A percentile compares a stretch with the other conserved stretches of the same genome.
These are phyloP conservation scores for Syngnathus acus DNA, from an alignment of 2,797 vertebrate species.

Conservation along the genomic window DNA sequence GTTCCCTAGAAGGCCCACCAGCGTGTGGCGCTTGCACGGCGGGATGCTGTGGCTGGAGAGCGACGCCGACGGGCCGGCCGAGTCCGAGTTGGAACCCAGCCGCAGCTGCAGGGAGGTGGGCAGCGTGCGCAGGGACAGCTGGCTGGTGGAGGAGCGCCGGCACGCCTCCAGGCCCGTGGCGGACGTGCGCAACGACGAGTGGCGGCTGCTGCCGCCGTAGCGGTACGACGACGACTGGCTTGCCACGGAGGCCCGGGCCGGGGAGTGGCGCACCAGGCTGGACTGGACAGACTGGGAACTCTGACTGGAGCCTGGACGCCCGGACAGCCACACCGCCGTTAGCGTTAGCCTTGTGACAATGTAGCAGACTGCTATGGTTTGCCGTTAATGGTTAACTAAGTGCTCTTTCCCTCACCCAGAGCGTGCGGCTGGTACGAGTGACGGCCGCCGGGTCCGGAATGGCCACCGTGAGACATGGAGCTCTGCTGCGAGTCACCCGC, in stretches of 20 bases:
- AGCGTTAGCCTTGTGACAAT: not conserved
- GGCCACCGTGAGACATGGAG: conserved; percentile 76
- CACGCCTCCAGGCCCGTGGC: conserved; percentile 88
- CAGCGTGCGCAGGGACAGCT: conserved; percentile 89
- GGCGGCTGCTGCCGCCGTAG: conserved; percentile 91
- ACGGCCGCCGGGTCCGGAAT: conserved; percentile 72
- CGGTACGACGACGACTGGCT: conserved; percentile 95
- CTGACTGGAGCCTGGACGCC: conserved; percentile 70
- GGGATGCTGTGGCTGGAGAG: conserved; percentile 96
- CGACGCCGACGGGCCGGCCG: conserved; percentile 81
- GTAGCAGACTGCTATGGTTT: not conserved
- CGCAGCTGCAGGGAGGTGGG: conserved; percentile 93
- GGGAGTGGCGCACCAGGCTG: conserved; percentile 87
- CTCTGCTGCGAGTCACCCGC: conserved; percentile 80
- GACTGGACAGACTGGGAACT: conserved; percentile 93
- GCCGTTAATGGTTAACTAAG: not conserved
- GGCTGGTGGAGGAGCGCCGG: conserved; percentile 92
- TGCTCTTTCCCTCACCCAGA: conserved; percentile 69
- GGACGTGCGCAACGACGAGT: conserved; percentile 91
- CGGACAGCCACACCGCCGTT: not conserved
- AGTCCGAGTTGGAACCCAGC: conserved; percentile 74
- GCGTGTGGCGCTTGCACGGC: conserved; percentile 87
- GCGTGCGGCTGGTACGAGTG: conserved; percentile 77
- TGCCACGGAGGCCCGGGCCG: conserved; percentile 86
- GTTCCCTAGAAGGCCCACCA: conserved; percentile 87